These are phyloP conservation scores for Chaitophorus viminalis DNA, from an alignment of 2,888 invertebrate genomes.

Conservation along the genomic window DNA sequence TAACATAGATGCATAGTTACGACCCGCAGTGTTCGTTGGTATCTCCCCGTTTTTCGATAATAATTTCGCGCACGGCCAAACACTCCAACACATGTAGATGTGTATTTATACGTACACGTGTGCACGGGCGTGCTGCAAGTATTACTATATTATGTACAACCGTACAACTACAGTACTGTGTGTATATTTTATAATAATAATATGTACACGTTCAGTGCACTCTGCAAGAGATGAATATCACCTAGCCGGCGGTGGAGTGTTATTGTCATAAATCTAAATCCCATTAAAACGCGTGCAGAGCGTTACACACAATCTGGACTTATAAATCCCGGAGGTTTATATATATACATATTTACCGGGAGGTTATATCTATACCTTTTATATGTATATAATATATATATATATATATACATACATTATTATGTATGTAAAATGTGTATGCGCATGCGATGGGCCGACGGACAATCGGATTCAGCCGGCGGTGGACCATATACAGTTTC, in stretches of 20 bases:
- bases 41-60: too few relatives aligned
- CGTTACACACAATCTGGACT: constrained; percentile 33
- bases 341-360: not conserved
- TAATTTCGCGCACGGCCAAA: not conserved
- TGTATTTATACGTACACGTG: not conserved
- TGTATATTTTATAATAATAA: not conserved
- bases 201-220: not conserved
- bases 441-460: not conserved
- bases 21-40: too few relatives aligned
- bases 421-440: too few relatives aligned
- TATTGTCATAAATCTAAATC: constrained; percentile 55
- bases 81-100: too few relatives aligned
- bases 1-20: too few relatives aligned
- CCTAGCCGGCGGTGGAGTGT: not conserved
- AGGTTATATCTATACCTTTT: not conserved
- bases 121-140: not conserved
- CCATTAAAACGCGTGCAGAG: constrained; percentile 29
- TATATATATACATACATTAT: not conserved
- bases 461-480: constrained; percentile 6
- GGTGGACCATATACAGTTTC: not conserved
- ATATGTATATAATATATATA: not conserved
- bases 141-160: not conserved
- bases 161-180: too few relatives aligned
- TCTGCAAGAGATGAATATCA: not conserved
- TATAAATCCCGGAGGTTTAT: constrained; percentile 46